These are phyloP conservation scores for Anseranas semipalmata DNA, from an alignment of 2,113 vertebrate species.

Conservation along the genomic window DNA sequence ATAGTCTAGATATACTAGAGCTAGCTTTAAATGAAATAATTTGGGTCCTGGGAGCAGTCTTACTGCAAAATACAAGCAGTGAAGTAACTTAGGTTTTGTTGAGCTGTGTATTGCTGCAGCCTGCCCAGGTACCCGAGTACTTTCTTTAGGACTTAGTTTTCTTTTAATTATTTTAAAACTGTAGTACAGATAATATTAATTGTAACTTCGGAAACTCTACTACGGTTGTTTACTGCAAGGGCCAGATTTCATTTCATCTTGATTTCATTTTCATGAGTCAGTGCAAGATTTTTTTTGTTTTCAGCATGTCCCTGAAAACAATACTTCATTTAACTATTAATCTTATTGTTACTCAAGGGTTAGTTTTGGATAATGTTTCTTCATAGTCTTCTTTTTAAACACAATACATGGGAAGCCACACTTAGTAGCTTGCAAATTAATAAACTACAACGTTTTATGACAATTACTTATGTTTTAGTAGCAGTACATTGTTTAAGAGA, in stretches of 20 bases:
- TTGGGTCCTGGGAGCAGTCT: not conserved
- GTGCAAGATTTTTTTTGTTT: not conserved
- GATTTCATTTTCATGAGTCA: not conserved
- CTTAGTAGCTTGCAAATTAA: not conserved
- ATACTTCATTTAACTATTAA: not conserved
- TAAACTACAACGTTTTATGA: no score
- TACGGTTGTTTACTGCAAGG: not conserved
- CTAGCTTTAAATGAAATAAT: not conserved
- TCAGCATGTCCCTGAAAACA: not conserved
- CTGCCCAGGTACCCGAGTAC: not conserved
- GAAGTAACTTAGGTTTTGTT: not conserved
- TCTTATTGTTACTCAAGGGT: not conserved
- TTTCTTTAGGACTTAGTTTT: not conserved
- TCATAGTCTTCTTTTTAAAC: not conserved
- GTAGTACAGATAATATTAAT: not conserved
- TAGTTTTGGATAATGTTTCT: not conserved
- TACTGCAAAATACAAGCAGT: not conserved
- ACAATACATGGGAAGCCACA: not conserved
- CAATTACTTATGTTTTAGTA: not conserved
- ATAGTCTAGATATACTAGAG: not conserved
- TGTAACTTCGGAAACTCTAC: not conserved
- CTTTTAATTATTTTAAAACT: not conserved
- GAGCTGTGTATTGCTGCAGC: not conserved
- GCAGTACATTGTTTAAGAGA: not conserved
- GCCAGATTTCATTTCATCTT: not conserved